Evolutionary conservation across 2,888 invertebrate species (phyloP), one percentile per base, ranked within the genome.

Genomic region (Colletes collaris): DNA sequence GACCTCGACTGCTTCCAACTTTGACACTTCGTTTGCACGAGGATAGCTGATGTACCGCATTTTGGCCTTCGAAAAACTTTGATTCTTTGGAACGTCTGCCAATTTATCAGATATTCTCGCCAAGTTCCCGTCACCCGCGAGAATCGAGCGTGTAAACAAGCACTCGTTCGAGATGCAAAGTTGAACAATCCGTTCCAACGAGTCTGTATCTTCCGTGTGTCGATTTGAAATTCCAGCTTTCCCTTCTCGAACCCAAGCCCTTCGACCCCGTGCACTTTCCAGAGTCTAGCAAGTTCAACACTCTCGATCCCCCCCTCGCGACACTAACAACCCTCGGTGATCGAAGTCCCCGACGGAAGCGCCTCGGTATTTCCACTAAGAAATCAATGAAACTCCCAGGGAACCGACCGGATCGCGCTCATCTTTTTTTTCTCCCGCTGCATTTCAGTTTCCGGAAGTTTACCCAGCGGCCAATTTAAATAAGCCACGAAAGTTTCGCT

Each of bases 331-430:
- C 79, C 44, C 44, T 16, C 4, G 10, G 1, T 59, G 56, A 67
- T 59, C 66, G 49, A 66, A 60, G 44, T 70, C 66, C 40, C 56
- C 19, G 50, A 27, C 16, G 62, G 55, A 70, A 63, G 66, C 52
- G 37, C 8, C 56, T 35, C 35, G 46, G 40, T 71, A 71, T 77
- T 78, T 52, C 49, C 50, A 58, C 63, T 63, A 76, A 76, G 49
- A 58, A 59, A n/a, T 58, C 35, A 71, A 79, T 55, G 66, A 67
- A 79, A 79, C 78, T 70, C 60, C 71, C 37, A 6, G 50, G 5
- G 7, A 44, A 49, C 37, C 69, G 70, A 70, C 53, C 50, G 40
- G 65, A 76, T 76, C 70, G 76, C 44, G 27, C 46, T 6, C n/a
- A 27, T 27, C 16, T 19, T 49, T 64, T 46, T 49, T 16, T 10